Evolutionary conservation across 2,797 vertebrate genomes (phyloP).

Genomic region (Silurus lanzhouensis): DNA sequence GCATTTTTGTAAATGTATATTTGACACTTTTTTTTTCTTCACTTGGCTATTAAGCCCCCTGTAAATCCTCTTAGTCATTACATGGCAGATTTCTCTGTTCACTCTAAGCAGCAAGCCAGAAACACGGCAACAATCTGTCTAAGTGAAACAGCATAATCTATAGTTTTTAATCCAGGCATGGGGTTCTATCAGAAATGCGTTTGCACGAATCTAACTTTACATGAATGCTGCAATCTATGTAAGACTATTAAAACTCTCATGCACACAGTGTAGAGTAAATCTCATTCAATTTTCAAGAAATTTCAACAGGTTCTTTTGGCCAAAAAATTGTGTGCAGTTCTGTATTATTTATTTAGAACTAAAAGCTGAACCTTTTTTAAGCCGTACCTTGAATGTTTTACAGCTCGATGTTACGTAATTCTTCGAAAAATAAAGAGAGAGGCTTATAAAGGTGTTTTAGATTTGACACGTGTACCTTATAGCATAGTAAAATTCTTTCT

Average conservation of each 20-base stretch:
- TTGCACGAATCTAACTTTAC: background rate
- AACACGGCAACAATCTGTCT: background rate
- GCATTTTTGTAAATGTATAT: background rate
- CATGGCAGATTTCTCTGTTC: background rate
- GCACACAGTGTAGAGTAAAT: background rate
- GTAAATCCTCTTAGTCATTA: constrained; percentile 14
- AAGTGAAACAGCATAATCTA: background rate
- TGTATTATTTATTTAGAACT: background rate
- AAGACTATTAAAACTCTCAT: background rate
- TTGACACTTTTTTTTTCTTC: background rate
- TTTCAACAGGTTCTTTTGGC: background rate
- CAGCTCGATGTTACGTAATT: background rate
- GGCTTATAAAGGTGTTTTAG: no score
- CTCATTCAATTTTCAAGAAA: background rate
- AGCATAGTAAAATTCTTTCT: no score
- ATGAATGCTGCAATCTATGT: background rate
- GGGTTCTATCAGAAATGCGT: background rate
- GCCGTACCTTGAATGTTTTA: background rate
- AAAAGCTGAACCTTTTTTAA: background rate
- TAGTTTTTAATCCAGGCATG: background rate
- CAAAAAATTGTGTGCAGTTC: background rate
- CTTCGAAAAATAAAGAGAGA: background rate
- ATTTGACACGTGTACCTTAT: no score
- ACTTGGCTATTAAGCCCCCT: background rate
- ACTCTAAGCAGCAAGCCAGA: background rate